Conservation (phyloP, 2,113 vertebrate genomes). For the Acanthochromis polyacanthus region DNA sequence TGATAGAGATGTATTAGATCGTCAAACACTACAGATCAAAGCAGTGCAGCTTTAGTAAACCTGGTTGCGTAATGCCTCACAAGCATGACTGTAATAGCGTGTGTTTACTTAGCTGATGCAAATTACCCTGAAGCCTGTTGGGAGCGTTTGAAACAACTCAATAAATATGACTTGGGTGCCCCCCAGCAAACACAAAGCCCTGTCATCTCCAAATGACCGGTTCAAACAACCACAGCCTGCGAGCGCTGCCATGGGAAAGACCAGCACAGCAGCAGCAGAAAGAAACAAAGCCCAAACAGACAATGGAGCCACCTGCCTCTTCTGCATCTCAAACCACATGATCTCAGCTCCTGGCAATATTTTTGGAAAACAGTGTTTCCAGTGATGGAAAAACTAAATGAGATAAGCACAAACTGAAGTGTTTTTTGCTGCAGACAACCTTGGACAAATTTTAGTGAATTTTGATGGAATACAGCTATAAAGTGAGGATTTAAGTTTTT, state of each 20-base stretch:
- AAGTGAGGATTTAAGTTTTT: too few species aligned
- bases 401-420: not conserved
- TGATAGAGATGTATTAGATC: too few species aligned
- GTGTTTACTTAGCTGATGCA: constrained; percentile 23
- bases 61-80: not conserved
- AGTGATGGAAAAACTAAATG: constrained; percentile 7
- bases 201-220: constrained; percentile 38
- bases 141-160: constrained; percentile 29
- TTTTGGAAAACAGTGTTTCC: constrained; percentile 27
- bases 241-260: constrained; percentile 25
- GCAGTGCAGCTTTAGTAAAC: not conserved
- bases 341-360: constrained; percentile 25
- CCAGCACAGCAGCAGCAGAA: constrained; percentile 9
- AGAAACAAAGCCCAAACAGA: constrained; percentile 55
- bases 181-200: constrained; percentile 20
- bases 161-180: constrained; percentile 34
- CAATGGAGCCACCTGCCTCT: constrained; percentile 67
- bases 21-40: not conserved
- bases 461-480: too few species aligned
- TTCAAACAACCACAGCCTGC: constrained; percentile 36
- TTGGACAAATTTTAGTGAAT: too few species aligned
- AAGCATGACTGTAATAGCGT: constrained; percentile 8
- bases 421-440: not conserved
- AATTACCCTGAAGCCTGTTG: not conserved
- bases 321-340: constrained; percentile 35